Evolutionary conservation across 2,888 invertebrate genomes (phyloP), one percentile per base, ranked within the genome.

Genomic region (Pollenia labialis): DNA sequence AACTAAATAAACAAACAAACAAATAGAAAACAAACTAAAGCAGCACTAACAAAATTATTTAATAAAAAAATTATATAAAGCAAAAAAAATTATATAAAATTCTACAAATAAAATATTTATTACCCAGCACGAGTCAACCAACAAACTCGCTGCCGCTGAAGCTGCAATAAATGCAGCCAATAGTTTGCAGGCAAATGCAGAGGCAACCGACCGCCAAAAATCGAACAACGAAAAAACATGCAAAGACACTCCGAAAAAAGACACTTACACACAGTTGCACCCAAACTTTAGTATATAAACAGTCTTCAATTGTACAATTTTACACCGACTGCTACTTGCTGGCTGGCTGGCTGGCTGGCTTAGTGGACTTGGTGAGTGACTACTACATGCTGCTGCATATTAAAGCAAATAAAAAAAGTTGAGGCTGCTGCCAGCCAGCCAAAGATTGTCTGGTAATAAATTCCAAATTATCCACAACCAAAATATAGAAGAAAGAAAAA

Each of bases 91-190:
- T 42, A 66, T 77, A 85, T 52, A 68, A 72, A 85, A 87, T 77
- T 83, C 56, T 87, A 81, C 54, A 87, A 81, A 87, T 84, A 81
- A 84, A 87, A 87, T 87, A 87, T 81, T 87, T 87, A 87, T 87
- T 87, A 74, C 68, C 66, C 87, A 87, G 87, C 87, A 87, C 87
- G 87, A 87, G 87, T 87, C 87, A 84, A 81, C 50, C 60, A 81
- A 18, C 48, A 46, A 71, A 14, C 16, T 18, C n/a, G n/a, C 66
- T 23, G 7, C 54, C 12, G 52, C 60, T 77, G 32, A 32, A 6
- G 75, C 54, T 79, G 64, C 81, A 85, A 68, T 52, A 68, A 80
- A 54, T 77, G 72, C 69, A 77, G 62, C 85, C 54, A 71, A 54
- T 64, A 64, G 58, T 52, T 82, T 82, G 82, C 69, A 71, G 76